Percentiles rank a stretch among this genome's conserved stretches.
Conservation (phyloP, 2,888 invertebrate genomes). For the Heliconius erato region DNA sequence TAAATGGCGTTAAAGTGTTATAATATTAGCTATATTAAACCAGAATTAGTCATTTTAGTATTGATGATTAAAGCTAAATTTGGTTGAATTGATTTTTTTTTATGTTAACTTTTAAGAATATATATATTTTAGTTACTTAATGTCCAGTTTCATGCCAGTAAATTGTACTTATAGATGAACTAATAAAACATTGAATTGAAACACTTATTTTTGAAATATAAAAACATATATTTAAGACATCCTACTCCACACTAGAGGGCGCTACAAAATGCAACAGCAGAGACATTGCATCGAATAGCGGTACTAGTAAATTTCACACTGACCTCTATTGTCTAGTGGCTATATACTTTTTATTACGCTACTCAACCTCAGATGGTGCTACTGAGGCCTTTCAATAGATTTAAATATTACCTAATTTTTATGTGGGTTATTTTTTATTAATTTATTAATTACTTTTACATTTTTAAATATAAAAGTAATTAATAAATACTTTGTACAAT, state of each 20-base stretch:
- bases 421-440: background rate
- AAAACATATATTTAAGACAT: background rate
- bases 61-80: no score
- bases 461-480: no score
- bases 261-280: background rate
- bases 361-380: conserved; percentile 10
- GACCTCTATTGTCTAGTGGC: conserved; percentile 17
- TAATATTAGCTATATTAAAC: no score
- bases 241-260: conserved; percentile 67
- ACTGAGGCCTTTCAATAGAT: background rate
- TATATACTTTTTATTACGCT: background rate
- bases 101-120: no score
- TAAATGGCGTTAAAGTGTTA: no score
- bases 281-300: conserved; percentile 1
- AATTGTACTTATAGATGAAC: background rate
- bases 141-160: no score
- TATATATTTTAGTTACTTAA: no score
- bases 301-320: background rate
- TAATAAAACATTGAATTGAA: background rate
- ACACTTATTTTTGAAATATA: background rate
- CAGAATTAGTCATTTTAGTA: no score
- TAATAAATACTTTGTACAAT: no score
- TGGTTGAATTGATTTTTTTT: no score
- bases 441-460: background rate
- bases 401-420: background rate